Evolutionary conservation across 2,797 vertebrate species (phyloP), one percentile per base, ranked within the genome.

Genomic region (Ctenosaura bakeri): DNA sequence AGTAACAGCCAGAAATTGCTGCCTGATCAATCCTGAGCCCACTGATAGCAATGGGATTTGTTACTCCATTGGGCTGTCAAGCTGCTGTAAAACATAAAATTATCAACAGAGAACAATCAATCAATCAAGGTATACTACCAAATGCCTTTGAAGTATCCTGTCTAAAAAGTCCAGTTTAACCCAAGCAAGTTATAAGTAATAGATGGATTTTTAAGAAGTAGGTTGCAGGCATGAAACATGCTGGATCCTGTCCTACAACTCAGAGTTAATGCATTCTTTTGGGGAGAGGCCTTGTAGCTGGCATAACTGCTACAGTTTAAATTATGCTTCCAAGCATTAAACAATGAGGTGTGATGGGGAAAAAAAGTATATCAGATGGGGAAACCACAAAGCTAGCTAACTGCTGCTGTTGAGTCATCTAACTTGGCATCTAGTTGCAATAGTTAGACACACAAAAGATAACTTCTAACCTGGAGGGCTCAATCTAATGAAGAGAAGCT

Each of bases 171-270:
- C 29, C 22, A 13, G 14, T 76, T 38, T n/a, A 32, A 90, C 38
- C 35, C 38, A 76, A 14, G 22, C 56, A 89, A 84, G 59, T 76
- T 32, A 95, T 89, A 94, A 69, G 93, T 96, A 96, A 93, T 3
- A 0, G 83, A 88, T 93, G 94, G 20, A 24, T 95, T 92, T 93
- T 90, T 35, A 90, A 95, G 95, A 95, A 94, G 84, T 95, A 96
- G 91, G 92, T 94, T 86, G 73, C 92, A 94, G 90, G 94, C 83
- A 79, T 64, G 73, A 96, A 94, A 92, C 96, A 87, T 96, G 96
- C 96, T 96, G 95, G 91, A 95, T 97, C 97, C 96, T 97, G 91
- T 93, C 92, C 94, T 88, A 90, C 54, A 88, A 35, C 92, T 91
- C 91, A 94, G 95, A 93, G 96, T 56, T 84, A 96, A 96, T 94